phyloP scores from a whole-genome alignment of 2,113 vertebrate genomes.

The Campylorhamphus procurvoides region DNA sequence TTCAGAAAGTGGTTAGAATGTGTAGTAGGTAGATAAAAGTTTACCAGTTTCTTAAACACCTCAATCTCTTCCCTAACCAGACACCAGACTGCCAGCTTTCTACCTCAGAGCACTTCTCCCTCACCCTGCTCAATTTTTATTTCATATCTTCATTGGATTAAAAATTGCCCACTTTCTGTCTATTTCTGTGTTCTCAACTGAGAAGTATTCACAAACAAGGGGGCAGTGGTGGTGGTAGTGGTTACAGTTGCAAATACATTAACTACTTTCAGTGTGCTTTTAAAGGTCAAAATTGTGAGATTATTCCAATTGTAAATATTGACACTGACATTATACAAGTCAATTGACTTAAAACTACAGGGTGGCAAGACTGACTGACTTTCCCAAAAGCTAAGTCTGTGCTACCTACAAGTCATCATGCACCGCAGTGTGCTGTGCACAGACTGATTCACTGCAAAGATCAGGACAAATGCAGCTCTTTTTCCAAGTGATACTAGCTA shows the following conservation, averaged over 20 bases:
- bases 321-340: not conserved
- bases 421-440: not conserved
- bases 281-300: not conserved
- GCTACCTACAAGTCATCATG: not conserved
- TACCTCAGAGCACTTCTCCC: not conserved
- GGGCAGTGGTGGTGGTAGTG: rapidly evolving
- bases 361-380: not conserved
- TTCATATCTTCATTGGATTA: rapidly evolving
- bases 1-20: not conserved
- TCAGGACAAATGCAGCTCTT: not conserved
- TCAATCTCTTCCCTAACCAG: not conserved
- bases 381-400: not conserved
- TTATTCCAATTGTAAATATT: not conserved
- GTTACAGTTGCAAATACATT: not conserved
- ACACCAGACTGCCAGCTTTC: not conserved
- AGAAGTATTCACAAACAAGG: not conserved
- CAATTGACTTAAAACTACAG: not conserved
- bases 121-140: not conserved
- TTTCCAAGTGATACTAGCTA: not conserved
- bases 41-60: not conserved
- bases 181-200: not conserved
- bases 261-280: not conserved
- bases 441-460: not conserved
- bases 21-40: not conserved
- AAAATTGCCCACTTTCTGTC: not conserved